Evolutionary conservation across 1,140 invertebrate genomes (phyloP), one percentile per base, ranked within the genome.

Genomic region (Ridgeia piscesae): DNA sequence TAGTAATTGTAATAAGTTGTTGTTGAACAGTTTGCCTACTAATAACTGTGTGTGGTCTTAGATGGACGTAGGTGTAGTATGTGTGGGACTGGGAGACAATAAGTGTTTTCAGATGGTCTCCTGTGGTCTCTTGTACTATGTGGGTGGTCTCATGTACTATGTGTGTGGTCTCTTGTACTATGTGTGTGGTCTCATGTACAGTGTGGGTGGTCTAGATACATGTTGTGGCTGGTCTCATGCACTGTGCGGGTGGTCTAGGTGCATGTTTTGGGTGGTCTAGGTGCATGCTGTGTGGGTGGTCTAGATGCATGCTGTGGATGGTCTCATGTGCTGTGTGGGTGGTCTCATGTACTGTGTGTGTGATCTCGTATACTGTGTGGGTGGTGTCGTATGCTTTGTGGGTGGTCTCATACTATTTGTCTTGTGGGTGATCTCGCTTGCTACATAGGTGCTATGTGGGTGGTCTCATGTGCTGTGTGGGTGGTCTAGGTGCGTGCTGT

Each of bases 271-370:
- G n/a, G n/a, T n/a, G n/a, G n/a, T n/a, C n/a, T 21, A 50, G n/a
- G n/a, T n/a, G n/a, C 21, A 21, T 50, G 8, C 48, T 50, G 8
- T 50, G 48, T 50, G 48, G 48, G 48, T 50, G 48, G 48, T 50
- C 8, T 50, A 96, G 95, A 96, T 98, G 0, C 96, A 97, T 94
- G 97, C 98, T 1, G 95, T 97, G 31, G 98, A 98, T n/a, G 97
- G 97, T 0, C 95, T 98, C 42, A 77, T 77, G 27, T 77, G 4
- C 58, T 50, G 8, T 50, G 48, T 77, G 0, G 58, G 58, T 77
- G 58, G 58, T 8, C 58, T 14, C n/a, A n/a, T n/a, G n/a, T n/a
- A 11, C 48, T 50, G n/a, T 50, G 48, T 50, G 48, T 8, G 48
- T 50, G 48, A 21, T 50, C 48, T 50, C 48, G 21, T 50, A 50